phyloP scores from a whole-genome alignment of 1,140 invertebrate genomes.

The Arion vulgaris region DNA sequence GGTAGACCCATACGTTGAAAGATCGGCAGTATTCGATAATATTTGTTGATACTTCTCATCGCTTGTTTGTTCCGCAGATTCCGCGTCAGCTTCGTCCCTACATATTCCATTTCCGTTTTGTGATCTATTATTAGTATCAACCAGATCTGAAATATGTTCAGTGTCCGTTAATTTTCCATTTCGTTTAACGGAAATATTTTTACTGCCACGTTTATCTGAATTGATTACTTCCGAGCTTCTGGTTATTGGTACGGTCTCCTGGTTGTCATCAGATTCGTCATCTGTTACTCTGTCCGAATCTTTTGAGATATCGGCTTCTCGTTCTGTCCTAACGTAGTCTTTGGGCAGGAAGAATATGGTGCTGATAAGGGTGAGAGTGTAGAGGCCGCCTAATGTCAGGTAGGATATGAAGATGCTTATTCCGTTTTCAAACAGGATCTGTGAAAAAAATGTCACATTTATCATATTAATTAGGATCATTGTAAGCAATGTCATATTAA shows the following conservation, averaged over 20 bases:
- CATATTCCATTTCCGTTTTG: too few relatives aligned
- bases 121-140: neutral
- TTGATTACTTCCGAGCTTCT: neutral
- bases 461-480: too few relatives aligned
- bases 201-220: neutral
- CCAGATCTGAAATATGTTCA: neutral
- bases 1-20: neutral
- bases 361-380: constrained; percentile 44
- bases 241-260: neutral
- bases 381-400: constrained; percentile 38
- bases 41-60: neutral
- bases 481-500: too few relatives aligned
- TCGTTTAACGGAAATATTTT: neutral
- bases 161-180: neutral
- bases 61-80: neutral
- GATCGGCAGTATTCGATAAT: neutral
- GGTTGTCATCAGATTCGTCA: neutral
- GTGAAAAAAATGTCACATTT: neutral
- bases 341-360: constrained; percentile 50
- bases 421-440: constrained; percentile 47
- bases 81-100: too few relatives aligned
- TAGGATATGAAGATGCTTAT: constrained; percentile 44
- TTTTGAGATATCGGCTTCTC: neutral
- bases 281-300: neutral
- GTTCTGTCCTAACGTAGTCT: constrained; percentile 39